Percentiles rank a stretch among this genome's conserved stretches.
Evolutionary conservation across 1,140 invertebrate genomes (phyloP).

Genomic region (Pararge aegeria): DNA sequence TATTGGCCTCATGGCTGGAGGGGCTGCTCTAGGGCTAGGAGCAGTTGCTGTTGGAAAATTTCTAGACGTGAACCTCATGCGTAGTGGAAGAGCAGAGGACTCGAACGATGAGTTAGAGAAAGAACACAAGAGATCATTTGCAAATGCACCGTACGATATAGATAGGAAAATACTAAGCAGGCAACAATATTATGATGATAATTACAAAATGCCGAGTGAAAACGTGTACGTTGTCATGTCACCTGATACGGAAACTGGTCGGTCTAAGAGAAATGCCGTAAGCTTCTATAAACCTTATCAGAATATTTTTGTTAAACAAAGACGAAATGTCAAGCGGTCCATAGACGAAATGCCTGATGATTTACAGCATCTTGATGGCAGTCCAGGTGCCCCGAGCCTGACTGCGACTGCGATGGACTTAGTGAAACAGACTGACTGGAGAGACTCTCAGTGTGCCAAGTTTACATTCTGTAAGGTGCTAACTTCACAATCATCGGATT

Average conservation of each 20-base stretch:
- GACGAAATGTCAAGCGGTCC: conserved; percentile 52
- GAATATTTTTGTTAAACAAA: conserved; percentile 45
- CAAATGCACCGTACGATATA: conserved; percentile 58
- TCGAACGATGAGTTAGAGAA: conserved; percentile 73
- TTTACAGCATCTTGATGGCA: conserved; percentile 80
- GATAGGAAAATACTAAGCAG: conserved; percentile 70
- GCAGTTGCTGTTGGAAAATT: conserved; percentile 88
- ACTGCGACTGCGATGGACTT: conserved; percentile 61
- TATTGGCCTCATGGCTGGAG: conserved; percentile 87
- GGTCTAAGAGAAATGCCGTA: conserved; percentile 55
- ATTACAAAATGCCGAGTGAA: conserved; percentile 77
- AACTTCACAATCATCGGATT: conserved; percentile 82
- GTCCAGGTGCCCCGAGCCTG: conserved; percentile 53
- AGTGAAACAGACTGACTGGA: conserved; percentile 82
- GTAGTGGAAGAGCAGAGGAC: conserved; percentile 70
- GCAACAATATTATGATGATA: conserved; percentile 71
- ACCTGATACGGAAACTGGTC: conserved; percentile 46
- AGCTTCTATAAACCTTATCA: conserved; percentile 47
- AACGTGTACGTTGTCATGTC: conserved; percentile 76
- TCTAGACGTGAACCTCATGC: conserved; percentile 84
- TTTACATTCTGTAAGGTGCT: conserved; percentile 88
- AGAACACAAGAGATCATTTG: conserved; percentile 81
- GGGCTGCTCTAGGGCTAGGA: conserved; percentile 88
- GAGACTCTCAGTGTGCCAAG: conserved; percentile 87
- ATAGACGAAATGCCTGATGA: conserved; percentile 74